phyloP scores from a whole-genome alignment of 2,888 invertebrate genomes.

The Thymelicus sylvestris region DNA sequence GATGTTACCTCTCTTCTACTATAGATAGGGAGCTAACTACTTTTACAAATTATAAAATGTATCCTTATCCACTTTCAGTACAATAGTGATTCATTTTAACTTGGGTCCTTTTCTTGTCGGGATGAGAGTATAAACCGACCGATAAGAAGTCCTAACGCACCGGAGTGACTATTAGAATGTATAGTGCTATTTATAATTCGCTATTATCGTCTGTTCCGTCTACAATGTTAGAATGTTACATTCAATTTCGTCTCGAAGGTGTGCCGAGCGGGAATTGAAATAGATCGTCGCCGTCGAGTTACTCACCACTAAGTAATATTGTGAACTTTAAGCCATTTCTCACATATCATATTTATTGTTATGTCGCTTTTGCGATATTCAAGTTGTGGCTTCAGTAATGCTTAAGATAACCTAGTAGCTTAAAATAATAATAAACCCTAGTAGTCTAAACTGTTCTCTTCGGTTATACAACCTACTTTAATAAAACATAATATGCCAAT shows the following conservation, averaged over 20 bases:
- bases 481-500: no score
- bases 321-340: not conserved
- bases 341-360: not conserved
- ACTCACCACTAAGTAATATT: slow-evolving; percentile 20
- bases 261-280: slow-evolving; percentile 30
- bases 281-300: slow-evolving; percentile 22
- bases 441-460: not conserved
- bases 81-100: slow-evolving; percentile 5
- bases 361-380: not conserved
- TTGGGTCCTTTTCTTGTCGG: slow-evolving; percentile 1
- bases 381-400: no score
- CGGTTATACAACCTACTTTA: no score
- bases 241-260: slow-evolving; percentile 32
- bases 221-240: slow-evolving; percentile 23
- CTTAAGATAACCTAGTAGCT: no score
- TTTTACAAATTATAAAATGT: no score
- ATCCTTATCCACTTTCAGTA: no score
- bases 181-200: slow-evolving; percentile 30
- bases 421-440: no score
- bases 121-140: slow-evolving; percentile 10
- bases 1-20: no score
- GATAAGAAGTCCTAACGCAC: slow-evolving; percentile 29
- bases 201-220: slow-evolving; percentile 30
- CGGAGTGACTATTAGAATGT: slow-evolving; percentile 20
- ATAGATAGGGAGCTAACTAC: no score